phyloP scores from a whole-genome alignment of 2,113 vertebrate genomes.

The Hucho hucho region DNA sequence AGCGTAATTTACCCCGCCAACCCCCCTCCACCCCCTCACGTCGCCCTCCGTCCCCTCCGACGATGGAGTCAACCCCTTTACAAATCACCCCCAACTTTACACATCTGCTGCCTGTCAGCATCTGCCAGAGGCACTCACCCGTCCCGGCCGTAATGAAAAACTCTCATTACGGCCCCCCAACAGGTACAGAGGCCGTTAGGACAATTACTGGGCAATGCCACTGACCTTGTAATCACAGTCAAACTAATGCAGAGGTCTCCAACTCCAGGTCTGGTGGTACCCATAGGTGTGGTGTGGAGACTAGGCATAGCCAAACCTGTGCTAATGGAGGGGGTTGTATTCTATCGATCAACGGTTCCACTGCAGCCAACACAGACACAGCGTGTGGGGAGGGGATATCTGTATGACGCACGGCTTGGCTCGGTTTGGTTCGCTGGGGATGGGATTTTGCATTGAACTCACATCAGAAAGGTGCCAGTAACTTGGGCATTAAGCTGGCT shows the following conservation, averaged over 20 bases:
- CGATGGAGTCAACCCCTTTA: conserved; percentile 85
- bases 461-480: too few species aligned
- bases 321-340: not conserved
- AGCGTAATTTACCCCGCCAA: conserved; percentile 78
- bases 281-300: conserved; percentile 7
- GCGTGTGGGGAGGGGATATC: too few species aligned
- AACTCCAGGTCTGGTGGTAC: conserved; percentile 29
- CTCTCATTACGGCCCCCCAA: conserved; percentile 89
- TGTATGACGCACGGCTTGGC: too few species aligned
- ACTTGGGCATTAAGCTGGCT: too few species aligned
- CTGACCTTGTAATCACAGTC: conserved; percentile 84
- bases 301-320: not conserved
- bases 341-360: too few species aligned
- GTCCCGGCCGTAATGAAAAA: conserved; percentile 93
- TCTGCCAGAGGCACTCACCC: conserved; percentile 97
- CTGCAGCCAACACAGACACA: too few species aligned
- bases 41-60: conserved; percentile 62
- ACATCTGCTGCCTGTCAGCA: conserved; percentile 99
- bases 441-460: too few species aligned
- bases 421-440: too few species aligned
- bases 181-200: conserved; percentile 85
- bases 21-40: conserved; percentile 13
- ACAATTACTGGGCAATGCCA: conserved; percentile 88
- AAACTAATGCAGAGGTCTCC: conserved; percentile 59
- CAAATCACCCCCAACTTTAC: conserved; percentile 97